Evolutionary conservation across 2,113 vertebrate species (phyloP).

Genomic region (Martes martes): DNA sequence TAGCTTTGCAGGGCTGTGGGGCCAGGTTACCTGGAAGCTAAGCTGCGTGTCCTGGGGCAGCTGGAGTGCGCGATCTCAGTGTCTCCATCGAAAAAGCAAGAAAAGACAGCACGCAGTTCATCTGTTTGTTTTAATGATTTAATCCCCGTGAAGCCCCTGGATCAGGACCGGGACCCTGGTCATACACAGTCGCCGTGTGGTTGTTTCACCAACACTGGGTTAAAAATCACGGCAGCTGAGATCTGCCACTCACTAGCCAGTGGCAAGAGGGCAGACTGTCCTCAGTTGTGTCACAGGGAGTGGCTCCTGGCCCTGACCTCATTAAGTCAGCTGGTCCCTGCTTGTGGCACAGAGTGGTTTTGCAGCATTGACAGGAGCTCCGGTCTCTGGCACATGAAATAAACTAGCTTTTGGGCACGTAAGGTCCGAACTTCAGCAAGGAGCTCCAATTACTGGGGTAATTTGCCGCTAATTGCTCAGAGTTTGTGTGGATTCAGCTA

Average conservation of each 20-base stretch:
- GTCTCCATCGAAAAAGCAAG: neutral
- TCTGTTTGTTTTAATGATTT: neutral
- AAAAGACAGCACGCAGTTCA: no score
- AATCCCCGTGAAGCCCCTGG: neutral
- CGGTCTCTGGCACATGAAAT: neutral
- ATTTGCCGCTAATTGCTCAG: neutral
- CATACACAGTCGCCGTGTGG: fast-evolving
- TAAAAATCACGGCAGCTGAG: neutral
- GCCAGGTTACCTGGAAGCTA: fast-evolving
- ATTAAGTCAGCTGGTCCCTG: neutral
- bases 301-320: no score
- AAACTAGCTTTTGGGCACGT: neutral
- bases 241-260: neutral
- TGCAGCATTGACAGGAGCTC: neutral
- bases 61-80: neutral
- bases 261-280: neutral
- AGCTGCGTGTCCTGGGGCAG: neutral
- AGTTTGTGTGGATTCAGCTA: neutral
- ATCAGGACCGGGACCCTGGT: neutral
- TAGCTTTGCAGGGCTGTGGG: fast-evolving
- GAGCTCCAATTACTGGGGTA: neutral
- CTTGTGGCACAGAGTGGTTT: no score
- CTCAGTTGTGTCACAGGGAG: no score
- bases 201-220: neutral
- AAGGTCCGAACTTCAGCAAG: neutral